Base-by-base conservation (phyloP, 37 sponge, comb jelly and placozoan species). In the Chondrosia reniformis region DNA sequence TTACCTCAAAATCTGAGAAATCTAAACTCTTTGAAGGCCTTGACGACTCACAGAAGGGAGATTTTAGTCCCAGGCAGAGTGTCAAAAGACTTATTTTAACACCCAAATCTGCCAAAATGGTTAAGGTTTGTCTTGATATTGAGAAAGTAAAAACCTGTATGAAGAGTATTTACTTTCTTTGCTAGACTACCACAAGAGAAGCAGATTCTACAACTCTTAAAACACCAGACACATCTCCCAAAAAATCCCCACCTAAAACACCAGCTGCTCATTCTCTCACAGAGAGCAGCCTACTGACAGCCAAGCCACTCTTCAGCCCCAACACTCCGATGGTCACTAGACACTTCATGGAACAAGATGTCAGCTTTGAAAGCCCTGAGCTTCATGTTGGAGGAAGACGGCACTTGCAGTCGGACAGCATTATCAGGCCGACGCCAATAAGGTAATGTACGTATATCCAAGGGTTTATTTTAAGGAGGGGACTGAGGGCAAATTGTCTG, bases 41-140 rank as follows among this genome's bases (percentile, higher is more conserved):
- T 37, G 87, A 86, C 13, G 89, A 92, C 56, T 45, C 78, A 0
- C 62, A 40, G 43, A 39, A 44, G 12, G n/a, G 36, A 1, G 42
- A 39, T 44, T 91, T 86, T 65, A 84, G 82, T 17, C 94, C 94
- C 27, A 76, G 94, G 0, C 74, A 75, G 32, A 93, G 87, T 42
- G 45, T 93, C 37, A 93, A 93, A 76, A 89, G 64, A 30, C 82
- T 93, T 4, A 69, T 72, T 56, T 82, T 93, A 46, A 80, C 64
- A 30, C 81, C 81, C 12, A 86, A 75, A 46, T 77, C 90, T 0
- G 25, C 76, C 9, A 83, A 75, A 46, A 54, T 73, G 42, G 82
- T 84, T 46, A 61, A 76, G 79, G 41, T 79, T 63, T 12, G 13
- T 59, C 15, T 49, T n/a, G n/a, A n/a, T n/a, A n/a, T n/a, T n/a